Base-by-base conservation (phyloP, 2,113 vertebrate genomes). In the Motacilla tschutschensis region DNA sequence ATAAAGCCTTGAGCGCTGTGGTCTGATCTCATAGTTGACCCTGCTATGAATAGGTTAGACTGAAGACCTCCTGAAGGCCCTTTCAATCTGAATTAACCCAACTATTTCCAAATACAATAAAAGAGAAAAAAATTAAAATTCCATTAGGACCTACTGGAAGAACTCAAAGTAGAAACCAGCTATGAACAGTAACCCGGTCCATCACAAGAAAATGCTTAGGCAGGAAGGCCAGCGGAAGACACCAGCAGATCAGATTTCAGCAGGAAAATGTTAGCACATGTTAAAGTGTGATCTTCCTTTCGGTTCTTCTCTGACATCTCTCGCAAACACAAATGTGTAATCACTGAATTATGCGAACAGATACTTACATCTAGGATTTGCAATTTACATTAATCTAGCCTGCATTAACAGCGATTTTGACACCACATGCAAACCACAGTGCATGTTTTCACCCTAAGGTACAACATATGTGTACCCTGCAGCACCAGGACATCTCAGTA, bases 331-430 rank as follows among this genome's bases (percentile, higher is more conserved):
- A 20, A 85, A 65, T 0, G 29, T 43, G 47, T 43, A 87, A 79
- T 28, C 69, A 8, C 85, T 16, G 57, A 70, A 55, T 71, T 62
- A 59, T 20, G 79, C 26, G 69, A 83, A 40, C 73, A 88, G 67
- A 62, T 50, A 59, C 60, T 50, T 22, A 25, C 31, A 87, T 29
- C 53, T 9, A 31, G 29, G 67, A 86, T 85, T 79, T 91, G 76
- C 76, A 83, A 83, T 87, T 50, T 82, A 47, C 77, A 59, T 80
- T 26, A 85, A 72, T 40, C 18, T 9, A 35, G 40, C 26, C 65
- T 40, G 53, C 79, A 51, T 7, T 46, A 66, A 17, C 47, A 77
- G 69, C 0, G 0, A 66, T 28, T 63, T 59, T 0, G 0, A 85
- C 44, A 66, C 18, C 19, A 60, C 89, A 73, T 17, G 26, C 38